These are phyloP conservation scores for Sibirionetta formosa DNA, from an alignment of 2,797 vertebrate species.

Conservation along the genomic window DNA sequence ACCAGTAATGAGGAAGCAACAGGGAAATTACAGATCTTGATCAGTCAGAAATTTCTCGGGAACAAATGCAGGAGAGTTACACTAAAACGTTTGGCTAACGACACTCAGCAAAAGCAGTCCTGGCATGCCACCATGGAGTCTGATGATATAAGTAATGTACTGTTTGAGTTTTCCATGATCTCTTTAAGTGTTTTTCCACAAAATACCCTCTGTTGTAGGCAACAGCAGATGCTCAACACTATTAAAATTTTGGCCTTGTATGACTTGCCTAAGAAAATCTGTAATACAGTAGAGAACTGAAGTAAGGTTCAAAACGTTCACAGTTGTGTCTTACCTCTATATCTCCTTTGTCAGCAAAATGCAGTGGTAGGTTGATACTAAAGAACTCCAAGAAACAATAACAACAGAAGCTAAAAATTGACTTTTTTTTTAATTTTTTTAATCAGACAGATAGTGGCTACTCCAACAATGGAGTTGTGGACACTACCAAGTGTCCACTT, in stretches of 20 bases:
- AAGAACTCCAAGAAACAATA: constrained; percentile 39
- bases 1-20: constrained; percentile 2
- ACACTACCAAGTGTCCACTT: neutral
- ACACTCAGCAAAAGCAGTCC: neutral
- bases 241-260: neutral
- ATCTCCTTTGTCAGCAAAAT: neutral
- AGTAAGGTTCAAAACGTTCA: neutral
- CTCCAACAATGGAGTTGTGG: neutral
- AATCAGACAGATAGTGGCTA: neutral
- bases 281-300: neutral
- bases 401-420: constrained; percentile 25
- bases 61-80: neutral
- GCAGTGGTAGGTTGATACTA: neutral
- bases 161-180: neutral
- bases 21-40: constrained; percentile 14
- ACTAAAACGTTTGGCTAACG: neutral
- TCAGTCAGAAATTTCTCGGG: neutral
- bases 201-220: neutral
- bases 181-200: neutral
- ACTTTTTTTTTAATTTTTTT: neutral
- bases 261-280: neutral
- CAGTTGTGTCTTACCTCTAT: neutral
- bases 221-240: neutral
- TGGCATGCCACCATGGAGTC: neutral
- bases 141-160: neutral